These are phyloP conservation scores for Nephrocerus scutellatus DNA, from an alignment of 2,888 invertebrate genomes.

Conservation along the genomic window DNA sequence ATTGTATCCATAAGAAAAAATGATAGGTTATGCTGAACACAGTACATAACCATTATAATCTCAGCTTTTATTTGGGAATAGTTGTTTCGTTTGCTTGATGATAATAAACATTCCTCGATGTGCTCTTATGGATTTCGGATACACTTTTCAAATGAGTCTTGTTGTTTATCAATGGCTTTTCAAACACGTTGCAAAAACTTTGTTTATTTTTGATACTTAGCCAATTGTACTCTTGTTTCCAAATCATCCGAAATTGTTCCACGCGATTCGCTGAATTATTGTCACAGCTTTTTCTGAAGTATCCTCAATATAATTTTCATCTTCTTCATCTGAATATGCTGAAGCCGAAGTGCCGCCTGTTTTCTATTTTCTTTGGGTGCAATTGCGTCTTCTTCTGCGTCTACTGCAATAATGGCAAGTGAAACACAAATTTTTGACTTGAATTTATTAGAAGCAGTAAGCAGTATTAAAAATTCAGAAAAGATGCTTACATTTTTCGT, in stretches of 20 bases:
- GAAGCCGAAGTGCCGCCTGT: conserved; percentile 1
- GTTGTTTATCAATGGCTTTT: conserved; percentile 4
- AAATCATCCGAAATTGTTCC: no score
- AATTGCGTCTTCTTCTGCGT: no score
- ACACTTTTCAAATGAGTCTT: not conserved
- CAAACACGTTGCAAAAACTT: conserved; percentile 4
- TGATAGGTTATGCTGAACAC: not conserved
- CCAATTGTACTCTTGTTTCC: conserved; percentile 1
- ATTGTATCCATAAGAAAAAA: conserved; percentile 2
- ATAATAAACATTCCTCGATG: conserved; percentile 2
- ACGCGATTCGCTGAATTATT: no score
- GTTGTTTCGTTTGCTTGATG: not conserved
- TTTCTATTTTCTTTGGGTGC: no score
- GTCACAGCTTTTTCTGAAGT: no score
- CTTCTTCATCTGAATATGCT: not conserved
- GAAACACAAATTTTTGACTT: no score
- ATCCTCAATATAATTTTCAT: no score
- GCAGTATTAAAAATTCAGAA: no score
- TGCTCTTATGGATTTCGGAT: not conserved
- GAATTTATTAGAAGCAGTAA: no score
- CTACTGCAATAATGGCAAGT: no score
- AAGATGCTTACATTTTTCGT: no score
- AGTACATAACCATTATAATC: no score
- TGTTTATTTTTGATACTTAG: conserved; percentile 1
- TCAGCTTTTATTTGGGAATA: conserved; percentile 2